Conservation (phyloP, 2,888 invertebrate species). For the Cryptocephalus moraei region DNA sequence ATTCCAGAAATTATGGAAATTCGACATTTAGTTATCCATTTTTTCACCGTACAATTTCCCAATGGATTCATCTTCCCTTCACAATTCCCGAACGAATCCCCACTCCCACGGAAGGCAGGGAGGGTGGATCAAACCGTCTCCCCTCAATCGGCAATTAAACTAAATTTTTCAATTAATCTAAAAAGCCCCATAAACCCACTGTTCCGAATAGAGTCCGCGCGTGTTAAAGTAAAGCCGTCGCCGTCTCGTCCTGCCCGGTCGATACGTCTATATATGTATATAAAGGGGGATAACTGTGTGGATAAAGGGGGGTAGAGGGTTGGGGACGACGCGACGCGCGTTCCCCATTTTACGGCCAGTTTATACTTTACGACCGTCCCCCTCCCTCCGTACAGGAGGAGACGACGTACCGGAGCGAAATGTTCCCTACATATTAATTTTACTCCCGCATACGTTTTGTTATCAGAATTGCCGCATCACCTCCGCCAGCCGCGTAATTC, state of each 20-base stretch:
- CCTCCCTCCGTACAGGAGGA: slow-evolving; percentile 21
- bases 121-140: too few species aligned
- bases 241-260: slow-evolving; percentile 21
- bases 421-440: slow-evolving; percentile 34
- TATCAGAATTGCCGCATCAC: slow-evolving; percentile 20
- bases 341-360: slow-evolving; percentile 30
- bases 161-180: slow-evolving; percentile 12
- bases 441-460: slow-evolving; percentile 27
- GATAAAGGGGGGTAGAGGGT: not conserved
- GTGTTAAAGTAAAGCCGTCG: slow-evolving; percentile 14
- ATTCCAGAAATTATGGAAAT: too few species aligned
- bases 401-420: slow-evolving; percentile 27
- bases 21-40: too few species aligned
- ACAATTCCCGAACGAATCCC: too few species aligned
- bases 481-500: slow-evolving; percentile 4
- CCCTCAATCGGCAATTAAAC: not conserved
- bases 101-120: too few species aligned
- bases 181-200: slow-evolving; percentile 11
- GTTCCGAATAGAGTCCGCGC: slow-evolving; percentile 17
- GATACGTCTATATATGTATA: not conserved
- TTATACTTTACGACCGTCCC: slow-evolving; percentile 30
- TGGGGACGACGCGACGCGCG: not conserved
- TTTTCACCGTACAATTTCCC: too few species aligned
- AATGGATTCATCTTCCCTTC: too few species aligned
- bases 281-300: slow-evolving; percentile 6